Percentiles rank a stretch among this genome's conserved stretches.
Evolutionary conservation across 2,797 vertebrate species (phyloP).

Genomic region (Myiotriccus ornatus): DNA sequence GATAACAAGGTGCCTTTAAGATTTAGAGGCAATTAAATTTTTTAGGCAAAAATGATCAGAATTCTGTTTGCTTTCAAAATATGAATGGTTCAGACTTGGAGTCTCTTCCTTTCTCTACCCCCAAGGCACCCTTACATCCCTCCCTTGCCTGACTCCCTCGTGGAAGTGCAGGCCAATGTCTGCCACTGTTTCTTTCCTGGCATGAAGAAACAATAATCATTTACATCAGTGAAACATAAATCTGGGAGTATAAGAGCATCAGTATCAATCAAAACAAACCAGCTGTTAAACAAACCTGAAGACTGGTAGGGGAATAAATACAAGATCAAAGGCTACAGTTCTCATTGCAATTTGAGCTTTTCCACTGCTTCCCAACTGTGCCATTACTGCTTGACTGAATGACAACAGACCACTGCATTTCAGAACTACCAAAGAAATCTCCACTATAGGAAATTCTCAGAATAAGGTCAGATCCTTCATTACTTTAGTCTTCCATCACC

Average conservation of each 20-base stretch:
- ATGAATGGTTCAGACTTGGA: constrained; percentile 15
- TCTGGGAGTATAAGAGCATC: neutral
- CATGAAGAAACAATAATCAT: neutral
- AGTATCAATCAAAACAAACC: neutral
- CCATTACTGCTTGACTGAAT: neutral
- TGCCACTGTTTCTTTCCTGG: constrained; percentile 10
- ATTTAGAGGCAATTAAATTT: constrained; percentile 63
- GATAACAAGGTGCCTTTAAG: constrained; percentile 55
- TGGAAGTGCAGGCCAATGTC: neutral
- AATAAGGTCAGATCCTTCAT: neutral
- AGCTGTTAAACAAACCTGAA: neutral
- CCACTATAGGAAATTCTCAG: neutral
- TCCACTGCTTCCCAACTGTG: neutral
- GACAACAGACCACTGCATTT: neutral
- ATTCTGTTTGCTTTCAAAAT: constrained; percentile 40
- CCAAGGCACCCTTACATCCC: neutral
- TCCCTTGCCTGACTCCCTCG: neutral
- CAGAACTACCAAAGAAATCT: neutral
- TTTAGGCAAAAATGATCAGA: constrained; percentile 57
- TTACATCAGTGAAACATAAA: constrained; percentile 25
- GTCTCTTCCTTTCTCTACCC: constrained; percentile 3
- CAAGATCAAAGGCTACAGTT: neutral
- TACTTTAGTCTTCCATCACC: neutral
- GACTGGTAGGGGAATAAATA: neutral
- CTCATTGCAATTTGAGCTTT: neutral